Conservation (phyloP, 2,113 vertebrate species). For the Xiphorhynchus elegans region DNA sequence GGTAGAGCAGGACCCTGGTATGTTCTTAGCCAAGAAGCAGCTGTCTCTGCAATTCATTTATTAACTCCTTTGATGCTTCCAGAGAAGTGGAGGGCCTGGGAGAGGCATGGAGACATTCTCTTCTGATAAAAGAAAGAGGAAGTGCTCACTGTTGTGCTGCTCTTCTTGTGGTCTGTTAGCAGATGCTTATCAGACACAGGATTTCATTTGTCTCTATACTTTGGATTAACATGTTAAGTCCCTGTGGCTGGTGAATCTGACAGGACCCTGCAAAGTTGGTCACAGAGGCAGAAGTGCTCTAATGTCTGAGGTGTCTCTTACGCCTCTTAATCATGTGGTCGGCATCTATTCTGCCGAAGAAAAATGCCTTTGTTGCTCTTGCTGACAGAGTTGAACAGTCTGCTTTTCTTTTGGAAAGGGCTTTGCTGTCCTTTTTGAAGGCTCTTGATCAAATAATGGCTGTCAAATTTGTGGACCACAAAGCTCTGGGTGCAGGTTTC, state of each 20-base stretch:
- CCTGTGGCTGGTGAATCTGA: neutral
- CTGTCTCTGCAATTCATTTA: neutral
- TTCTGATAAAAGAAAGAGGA: neutral
- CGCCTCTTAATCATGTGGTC: neutral
- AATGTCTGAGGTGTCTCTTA: neutral
- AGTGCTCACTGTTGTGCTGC: neutral
- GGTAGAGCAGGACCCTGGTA: neutral
- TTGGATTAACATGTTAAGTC: neutral
- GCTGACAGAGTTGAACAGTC: neutral
- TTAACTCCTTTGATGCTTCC: neutral
- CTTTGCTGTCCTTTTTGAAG: neutral
- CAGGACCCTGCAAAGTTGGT: neutral
- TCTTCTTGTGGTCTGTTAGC: neutral
- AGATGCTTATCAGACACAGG: neutral
- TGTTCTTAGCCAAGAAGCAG: neutral
- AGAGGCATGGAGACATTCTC: neutral
- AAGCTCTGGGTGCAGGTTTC: neutral
- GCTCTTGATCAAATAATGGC: neutral
- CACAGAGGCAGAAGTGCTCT: neutral
- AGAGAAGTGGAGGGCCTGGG: neutral
- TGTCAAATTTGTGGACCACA: neutral
- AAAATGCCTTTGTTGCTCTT: neutral
- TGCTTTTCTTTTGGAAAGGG: neutral
- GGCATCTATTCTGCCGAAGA: neutral
- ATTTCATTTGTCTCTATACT: neutral